phyloP scores from a whole-genome alignment of 2,888 invertebrate species.

The Subacronicta megacephala region DNA sequence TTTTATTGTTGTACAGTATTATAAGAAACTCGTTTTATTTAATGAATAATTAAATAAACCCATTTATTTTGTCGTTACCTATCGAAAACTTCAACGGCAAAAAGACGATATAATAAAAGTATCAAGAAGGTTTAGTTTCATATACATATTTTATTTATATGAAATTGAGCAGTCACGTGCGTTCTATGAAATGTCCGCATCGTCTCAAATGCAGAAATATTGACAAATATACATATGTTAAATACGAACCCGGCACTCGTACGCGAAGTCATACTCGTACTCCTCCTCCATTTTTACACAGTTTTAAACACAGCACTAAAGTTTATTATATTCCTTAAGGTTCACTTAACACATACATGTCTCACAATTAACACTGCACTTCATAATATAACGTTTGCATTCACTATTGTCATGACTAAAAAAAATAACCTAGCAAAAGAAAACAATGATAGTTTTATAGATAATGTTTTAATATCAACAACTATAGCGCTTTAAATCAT shows the following conservation, averaged over 20 bases:
- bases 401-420: constrained; percentile 56
- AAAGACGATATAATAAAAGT: not conserved
- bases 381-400: constrained; percentile 42
- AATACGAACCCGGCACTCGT: constrained; percentile 91
- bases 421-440: constrained; percentile 61
- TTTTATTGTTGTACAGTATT: constrained; percentile 9
- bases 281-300: constrained; percentile 75
- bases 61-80: constrained; percentile 1
- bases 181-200: constrained; percentile 18
- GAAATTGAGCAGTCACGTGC: constrained; percentile 32
- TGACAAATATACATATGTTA: constrained; percentile 25
- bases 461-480: constrained; percentile 28
- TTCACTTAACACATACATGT: constrained; percentile 71
- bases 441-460: constrained; percentile 35
- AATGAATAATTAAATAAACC: not conserved
- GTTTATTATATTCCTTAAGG: constrained; percentile 58
- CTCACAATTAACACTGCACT: constrained; percentile 59
- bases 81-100: not conserved
- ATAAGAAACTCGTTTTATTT: not conserved
- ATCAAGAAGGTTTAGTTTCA: not conserved
- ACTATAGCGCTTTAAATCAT: constrained; percentile 26
- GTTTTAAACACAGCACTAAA: constrained; percentile 65
- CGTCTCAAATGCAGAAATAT: constrained; percentile 26
- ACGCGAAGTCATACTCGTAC: constrained; percentile 91
- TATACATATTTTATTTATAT: not conserved